Evolutionary conservation across 30 jellyfish, hydroid and myxozoan species (phyloP).

Genomic region (Sanderia malayensis): DNA sequence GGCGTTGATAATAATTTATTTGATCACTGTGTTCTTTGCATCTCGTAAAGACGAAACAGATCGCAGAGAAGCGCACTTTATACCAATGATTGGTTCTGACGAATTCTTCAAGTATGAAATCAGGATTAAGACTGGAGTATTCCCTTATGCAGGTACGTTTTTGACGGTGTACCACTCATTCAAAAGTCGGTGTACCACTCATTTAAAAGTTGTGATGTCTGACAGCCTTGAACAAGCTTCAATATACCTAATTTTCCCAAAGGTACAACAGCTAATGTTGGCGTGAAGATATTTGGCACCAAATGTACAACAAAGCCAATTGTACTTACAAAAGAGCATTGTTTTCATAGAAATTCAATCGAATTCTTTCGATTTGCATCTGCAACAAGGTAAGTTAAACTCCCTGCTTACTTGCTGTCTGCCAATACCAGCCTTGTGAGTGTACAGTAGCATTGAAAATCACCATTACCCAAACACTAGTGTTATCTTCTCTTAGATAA

Average conservation of each 20-base stretch:
- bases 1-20: slow-evolving; percentile 55
- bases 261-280: slow-evolving; percentile 96
- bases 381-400: slow-evolving; percentile 84
- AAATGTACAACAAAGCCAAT: slow-evolving; percentile 76
- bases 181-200: no score
- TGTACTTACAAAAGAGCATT: slow-evolving; percentile 50
- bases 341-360: slow-evolving; percentile 79
- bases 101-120: slow-evolving; percentile 91
- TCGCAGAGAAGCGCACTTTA: slow-evolving; percentile 63
- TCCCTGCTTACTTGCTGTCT: no score
- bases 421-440: no score
- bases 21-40: slow-evolving; percentile 60
- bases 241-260: neutral
- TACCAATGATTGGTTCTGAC: slow-evolving; percentile 85
- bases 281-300: slow-evolving; percentile 78
- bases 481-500: no score
- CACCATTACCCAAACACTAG: no score
- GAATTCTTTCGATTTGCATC: slow-evolving; percentile 83
- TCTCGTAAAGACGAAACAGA: slow-evolving; percentile 75
- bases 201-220: no score
- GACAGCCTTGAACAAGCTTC: no score
- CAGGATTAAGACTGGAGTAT: slow-evolving; percentile 82
- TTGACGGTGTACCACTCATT: no score
- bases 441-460: no score
- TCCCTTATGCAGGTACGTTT: slow-evolving; percentile 82